phyloP scores from a whole-genome alignment of 1,140 invertebrate species.

The Idris sp. region DNA sequence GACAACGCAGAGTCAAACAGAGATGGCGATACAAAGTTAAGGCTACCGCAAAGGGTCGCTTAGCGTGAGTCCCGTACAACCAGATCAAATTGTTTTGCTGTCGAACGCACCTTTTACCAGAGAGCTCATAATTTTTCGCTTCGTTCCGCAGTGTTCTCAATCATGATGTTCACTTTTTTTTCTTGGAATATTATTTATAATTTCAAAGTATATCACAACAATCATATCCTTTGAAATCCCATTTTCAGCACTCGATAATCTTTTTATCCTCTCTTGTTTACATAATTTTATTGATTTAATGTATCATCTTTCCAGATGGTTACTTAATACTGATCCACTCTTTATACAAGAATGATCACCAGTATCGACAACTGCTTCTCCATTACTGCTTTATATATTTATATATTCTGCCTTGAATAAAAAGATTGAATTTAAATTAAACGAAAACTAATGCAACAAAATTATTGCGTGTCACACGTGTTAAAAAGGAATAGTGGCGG shows the following conservation, averaged over 20 bases:
- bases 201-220: too few relatives aligned
- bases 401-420: too few relatives aligned
- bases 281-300: too few relatives aligned
- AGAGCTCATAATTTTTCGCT: conserved; percentile 38
- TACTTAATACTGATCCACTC: not conserved
- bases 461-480: conserved; percentile 44
- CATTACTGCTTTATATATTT: too few relatives aligned
- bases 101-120: conserved; percentile 57
- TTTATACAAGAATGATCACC: not conserved
- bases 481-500: conserved; percentile 47
- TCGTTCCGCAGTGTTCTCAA: conserved; percentile 19
- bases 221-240: too few relatives aligned
- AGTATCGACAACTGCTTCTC: not conserved
- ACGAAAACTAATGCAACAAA: conserved; percentile 35
- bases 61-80: conserved; percentile 39
- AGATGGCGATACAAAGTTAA: conserved; percentile 49
- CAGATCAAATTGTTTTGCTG: conserved; percentile 61
- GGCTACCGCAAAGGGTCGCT: conserved; percentile 55
- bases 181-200: not conserved
- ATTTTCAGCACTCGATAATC: too few relatives aligned
- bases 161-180: conserved; percentile 8
- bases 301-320: not conserved
- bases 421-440: conserved; percentile 5
- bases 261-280: too few relatives aligned
- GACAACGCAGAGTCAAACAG: conserved; percentile 16